A percentile compares a stretch with the other conserved stretches of the same genome.
Evolutionary conservation across 2,113 vertebrate species (phyloP).

Genomic region (Ardeotis arabs): DNA sequence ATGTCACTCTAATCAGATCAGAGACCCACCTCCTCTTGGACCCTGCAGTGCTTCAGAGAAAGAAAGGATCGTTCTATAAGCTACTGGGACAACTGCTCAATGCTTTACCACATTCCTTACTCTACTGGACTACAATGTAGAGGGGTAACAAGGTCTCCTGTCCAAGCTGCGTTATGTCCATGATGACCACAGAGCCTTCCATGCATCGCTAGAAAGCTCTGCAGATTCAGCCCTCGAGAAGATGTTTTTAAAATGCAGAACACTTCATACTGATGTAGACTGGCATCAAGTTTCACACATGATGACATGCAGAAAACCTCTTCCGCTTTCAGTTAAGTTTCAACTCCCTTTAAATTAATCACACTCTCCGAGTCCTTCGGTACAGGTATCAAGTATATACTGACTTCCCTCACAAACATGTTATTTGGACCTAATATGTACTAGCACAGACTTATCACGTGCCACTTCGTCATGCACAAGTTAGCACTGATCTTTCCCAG

Average conservation of each 20-base stretch:
- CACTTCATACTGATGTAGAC: background rate
- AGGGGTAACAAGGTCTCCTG: rapidly evolving
- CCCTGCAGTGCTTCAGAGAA: background rate
- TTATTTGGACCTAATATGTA: background rate
- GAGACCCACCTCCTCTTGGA: background rate
- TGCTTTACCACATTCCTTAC: rapidly evolving
- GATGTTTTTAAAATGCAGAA: background rate
- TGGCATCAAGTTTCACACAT: background rate
- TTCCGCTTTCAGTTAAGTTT: background rate
- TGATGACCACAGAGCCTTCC: background rate
- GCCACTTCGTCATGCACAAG: background rate
- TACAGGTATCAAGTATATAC: background rate
- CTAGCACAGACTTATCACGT: background rate
- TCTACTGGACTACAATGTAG: rapidly evolving
- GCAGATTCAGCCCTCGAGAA: background rate
- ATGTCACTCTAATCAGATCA: background rate
- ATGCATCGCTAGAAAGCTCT: background rate
- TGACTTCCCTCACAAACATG: background rate
- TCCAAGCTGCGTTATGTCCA: rapidly evolving
- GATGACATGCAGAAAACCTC: background rate
- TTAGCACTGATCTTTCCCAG: background rate
- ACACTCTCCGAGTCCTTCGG: rapidly evolving
- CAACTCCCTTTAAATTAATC: background rate
- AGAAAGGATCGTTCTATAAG: background rate
- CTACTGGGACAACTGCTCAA: background rate